These are phyloP conservation scores for Cydia pomonella DNA, from an alignment of 1,140 invertebrate genomes.

Conservation along the genomic window DNA sequence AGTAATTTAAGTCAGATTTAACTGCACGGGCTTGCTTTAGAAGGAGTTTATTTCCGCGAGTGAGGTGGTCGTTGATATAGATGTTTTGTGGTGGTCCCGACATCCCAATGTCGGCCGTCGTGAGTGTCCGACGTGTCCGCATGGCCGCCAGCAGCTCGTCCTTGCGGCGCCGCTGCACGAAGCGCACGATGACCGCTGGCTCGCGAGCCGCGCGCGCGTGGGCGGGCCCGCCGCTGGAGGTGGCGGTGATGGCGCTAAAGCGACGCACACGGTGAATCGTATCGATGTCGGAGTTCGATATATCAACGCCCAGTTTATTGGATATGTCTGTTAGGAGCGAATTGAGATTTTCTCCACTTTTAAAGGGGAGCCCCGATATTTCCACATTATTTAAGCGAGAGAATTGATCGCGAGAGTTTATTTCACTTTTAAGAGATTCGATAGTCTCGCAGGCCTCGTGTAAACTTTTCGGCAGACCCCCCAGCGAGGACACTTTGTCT, in stretches of 20 bases:
- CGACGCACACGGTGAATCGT: background rate
- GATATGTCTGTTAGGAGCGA: background rate
- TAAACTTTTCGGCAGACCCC: too few relatives aligned
- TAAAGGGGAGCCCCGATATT: background rate
- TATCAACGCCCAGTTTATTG: background rate
- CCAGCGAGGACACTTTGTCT: too few relatives aligned
- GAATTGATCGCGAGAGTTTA: background rate
- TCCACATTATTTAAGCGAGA: background rate
- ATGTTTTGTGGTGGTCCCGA: background rate
- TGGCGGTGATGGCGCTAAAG: background rate
- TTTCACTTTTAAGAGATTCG: background rate
- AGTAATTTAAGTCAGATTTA: background rate
- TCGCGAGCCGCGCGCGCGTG: background rate
- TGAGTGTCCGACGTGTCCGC: constrained; percentile 1
- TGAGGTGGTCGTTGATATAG: background rate
- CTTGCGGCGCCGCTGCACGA: background rate
- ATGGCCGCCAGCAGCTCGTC: constrained; percentile 8
- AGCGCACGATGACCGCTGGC: background rate
- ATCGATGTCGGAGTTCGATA: background rate
- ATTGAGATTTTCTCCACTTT: background rate
- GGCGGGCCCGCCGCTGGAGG: background rate
- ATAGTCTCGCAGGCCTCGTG: too few relatives aligned
- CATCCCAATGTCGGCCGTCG: background rate
- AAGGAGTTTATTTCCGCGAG: background rate
- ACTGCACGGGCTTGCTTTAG: background rate